phyloP scores from a whole-genome alignment of 1,140 invertebrate species.

The Plectus sambesii region DNA sequence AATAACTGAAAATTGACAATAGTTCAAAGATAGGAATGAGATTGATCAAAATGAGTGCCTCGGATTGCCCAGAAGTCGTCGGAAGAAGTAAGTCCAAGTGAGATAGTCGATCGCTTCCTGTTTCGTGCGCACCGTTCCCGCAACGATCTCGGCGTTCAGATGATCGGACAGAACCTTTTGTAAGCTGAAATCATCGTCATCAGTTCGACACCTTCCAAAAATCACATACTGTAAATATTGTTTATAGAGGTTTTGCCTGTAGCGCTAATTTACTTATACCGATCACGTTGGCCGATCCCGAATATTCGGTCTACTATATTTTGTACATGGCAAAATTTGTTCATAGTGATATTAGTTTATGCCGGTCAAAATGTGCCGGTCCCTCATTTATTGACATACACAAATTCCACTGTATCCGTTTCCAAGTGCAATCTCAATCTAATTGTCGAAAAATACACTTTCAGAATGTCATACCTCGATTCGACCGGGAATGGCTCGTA shows the following conservation, averaged over 20 bases:
- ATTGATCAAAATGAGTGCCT: conserved; percentile 26
- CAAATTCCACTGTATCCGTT: neutral
- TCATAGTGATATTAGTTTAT: neutral
- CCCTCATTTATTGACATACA: neutral
- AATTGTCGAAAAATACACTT: neutral
- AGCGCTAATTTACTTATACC: too few species aligned
- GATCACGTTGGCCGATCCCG: conserved; percentile 6
- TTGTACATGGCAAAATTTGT: too few species aligned
- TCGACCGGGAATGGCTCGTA: conserved; percentile 99
- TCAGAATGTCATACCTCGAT: conserved; percentile 61
- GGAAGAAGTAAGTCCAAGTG: conserved; percentile 96
- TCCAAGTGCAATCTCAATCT: neutral
- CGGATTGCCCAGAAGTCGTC: conserved; percentile 82
- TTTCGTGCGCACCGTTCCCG: conserved; percentile 80
- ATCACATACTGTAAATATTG: conserved; percentile 10
- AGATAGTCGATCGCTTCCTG: conserved; percentile 91
- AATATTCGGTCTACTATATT: too few species aligned
- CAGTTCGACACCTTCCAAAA: neutral
- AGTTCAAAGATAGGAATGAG: conserved; percentile 9
- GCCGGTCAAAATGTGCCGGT: neutral
- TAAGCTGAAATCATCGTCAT: conserved; percentile 53
- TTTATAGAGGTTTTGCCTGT: too few species aligned
- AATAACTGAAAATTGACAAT: conserved; percentile 61
- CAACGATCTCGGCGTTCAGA: conserved; percentile 87
- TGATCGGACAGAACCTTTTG: conserved; percentile 84